A percentile compares a stretch with the other conserved stretches of the same genome.
These are phyloP conservation scores for Harmothoe impar DNA, from an alignment of 2,888 invertebrate species.

Conservation along the genomic window DNA sequence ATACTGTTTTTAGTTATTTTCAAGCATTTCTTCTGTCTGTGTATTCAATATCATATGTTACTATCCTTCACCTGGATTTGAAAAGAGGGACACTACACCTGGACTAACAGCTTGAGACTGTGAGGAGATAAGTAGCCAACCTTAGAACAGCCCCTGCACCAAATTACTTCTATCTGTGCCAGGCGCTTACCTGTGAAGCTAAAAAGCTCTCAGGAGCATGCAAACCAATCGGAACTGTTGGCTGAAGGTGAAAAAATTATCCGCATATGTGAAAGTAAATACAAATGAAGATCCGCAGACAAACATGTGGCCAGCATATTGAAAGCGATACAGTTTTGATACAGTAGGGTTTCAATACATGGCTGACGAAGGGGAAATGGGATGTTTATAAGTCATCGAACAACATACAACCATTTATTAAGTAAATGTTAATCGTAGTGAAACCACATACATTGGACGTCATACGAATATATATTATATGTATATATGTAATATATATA, in stretches of 20 bases:
- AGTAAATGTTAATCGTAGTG: slow-evolving; percentile 14
- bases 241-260: slow-evolving; percentile 9
- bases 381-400: background rate
- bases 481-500: background rate
- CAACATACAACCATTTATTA: background rate
- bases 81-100: no score
- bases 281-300: background rate
- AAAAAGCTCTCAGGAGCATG: slow-evolving; percentile 23
- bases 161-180: background rate
- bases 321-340: slow-evolving; percentile 13
- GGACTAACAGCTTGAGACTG: background rate
- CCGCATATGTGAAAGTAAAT: background rate
- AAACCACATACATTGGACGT: slow-evolving; percentile 6
- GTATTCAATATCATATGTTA: no score
- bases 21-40: no score
- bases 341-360: slow-evolving; percentile 18
- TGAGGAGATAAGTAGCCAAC: background rate
- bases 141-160: background rate
- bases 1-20: no score
- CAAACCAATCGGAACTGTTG: slow-evolving; percentile 32
- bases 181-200: background rate
- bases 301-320: background rate
- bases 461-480: slow-evolving; percentile 9
- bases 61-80: no score
- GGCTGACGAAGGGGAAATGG: background rate